These are phyloP conservation scores for Trissolcus japonicus DNA, from an alignment of 2,888 invertebrate species.

Conservation along the genomic window DNA sequence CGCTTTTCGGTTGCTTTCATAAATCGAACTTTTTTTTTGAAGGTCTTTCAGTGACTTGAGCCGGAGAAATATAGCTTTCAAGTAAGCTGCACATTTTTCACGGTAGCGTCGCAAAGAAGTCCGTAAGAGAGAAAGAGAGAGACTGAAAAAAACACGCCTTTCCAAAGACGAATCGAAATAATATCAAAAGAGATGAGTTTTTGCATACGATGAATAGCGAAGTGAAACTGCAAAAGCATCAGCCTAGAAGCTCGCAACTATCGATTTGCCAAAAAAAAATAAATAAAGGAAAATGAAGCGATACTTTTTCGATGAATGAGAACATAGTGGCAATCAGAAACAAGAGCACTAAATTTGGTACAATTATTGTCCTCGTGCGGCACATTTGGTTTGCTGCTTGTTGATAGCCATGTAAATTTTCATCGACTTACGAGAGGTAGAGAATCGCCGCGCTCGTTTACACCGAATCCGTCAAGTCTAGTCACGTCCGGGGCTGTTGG, in stretches of 20 bases:
- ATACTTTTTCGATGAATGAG: no score
- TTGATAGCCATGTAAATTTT: conserved; percentile 54
- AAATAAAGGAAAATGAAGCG: neutral
- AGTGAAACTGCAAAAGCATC: no score
- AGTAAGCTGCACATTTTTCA: no score
- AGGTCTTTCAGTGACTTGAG: no score
- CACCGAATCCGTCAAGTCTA: conserved; percentile 60
- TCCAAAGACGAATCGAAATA: no score
- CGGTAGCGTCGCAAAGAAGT: no score
- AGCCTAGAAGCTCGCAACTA: no score
- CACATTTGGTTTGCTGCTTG: conserved; percentile 48
- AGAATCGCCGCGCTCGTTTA: conserved; percentile 50
- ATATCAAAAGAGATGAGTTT: neutral
- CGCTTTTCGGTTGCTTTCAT: neutral
- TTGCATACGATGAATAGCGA: no score
- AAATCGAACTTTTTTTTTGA: conserved; percentile 1
- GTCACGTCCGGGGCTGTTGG: conserved; percentile 62
- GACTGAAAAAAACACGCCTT: no score
- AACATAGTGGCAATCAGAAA: conserved; percentile 6
- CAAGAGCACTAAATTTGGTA: conserved; percentile 20
- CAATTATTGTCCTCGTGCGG: conserved; percentile 23
- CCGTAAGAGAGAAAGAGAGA: no score
- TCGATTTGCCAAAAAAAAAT: no score
- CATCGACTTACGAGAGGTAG: conserved; percentile 25
- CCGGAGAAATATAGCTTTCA: no score